A percentile compares a stretch with the other conserved stretches of the same genome.
Evolutionary conservation across 2,113 vertebrate genomes (phyloP).

Genomic region (Coregonus clupeaformis): DNA sequence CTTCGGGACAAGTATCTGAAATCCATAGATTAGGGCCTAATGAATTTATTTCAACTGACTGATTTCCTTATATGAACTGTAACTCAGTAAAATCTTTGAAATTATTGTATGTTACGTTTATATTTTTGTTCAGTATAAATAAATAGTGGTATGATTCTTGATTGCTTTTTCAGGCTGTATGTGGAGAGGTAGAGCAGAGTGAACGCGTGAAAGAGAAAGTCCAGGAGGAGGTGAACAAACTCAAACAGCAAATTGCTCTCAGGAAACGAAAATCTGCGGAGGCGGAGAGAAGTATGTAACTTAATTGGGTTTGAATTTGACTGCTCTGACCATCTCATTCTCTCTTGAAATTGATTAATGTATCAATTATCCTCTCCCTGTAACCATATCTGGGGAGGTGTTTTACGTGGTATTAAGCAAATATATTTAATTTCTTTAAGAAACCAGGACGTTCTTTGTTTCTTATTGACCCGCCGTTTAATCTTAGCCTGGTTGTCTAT

Average conservation of each 20-base stretch:
- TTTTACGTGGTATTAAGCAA: neutral
- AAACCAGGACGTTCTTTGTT: neutral
- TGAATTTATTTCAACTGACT: too few relatives aligned
- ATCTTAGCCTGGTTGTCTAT: neutral
- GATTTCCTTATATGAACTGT: too few relatives aligned
- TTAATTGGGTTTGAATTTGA: too few relatives aligned
- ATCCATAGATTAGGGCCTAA: too few relatives aligned
- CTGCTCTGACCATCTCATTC: constrained; percentile 27
- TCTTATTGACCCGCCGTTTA: neutral
- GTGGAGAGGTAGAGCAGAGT: constrained; percentile 94
- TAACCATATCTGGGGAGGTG: neutral
- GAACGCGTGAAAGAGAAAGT: constrained; percentile 90
- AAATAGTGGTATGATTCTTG: neutral
- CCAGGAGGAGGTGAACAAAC: constrained; percentile 91
- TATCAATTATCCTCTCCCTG: too few relatives aligned
- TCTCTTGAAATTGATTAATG: too few relatives aligned
- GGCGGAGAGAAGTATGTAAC: constrained; percentile 86
- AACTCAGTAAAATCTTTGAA: too few relatives aligned
- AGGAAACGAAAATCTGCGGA: constrained; percentile 87
- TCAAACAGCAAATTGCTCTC: constrained; percentile 90
- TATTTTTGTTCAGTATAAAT: too few relatives aligned
- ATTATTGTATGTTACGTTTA: too few relatives aligned
- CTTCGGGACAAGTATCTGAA: too few relatives aligned
- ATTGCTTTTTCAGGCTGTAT: constrained; percentile 81
- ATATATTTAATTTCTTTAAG: constrained; percentile 20